A percentile compares a stretch with the other conserved stretches of the same genome.
Evolutionary conservation across 2,888 invertebrate genomes (phyloP).

Genomic region (Dusona sp.): DNA sequence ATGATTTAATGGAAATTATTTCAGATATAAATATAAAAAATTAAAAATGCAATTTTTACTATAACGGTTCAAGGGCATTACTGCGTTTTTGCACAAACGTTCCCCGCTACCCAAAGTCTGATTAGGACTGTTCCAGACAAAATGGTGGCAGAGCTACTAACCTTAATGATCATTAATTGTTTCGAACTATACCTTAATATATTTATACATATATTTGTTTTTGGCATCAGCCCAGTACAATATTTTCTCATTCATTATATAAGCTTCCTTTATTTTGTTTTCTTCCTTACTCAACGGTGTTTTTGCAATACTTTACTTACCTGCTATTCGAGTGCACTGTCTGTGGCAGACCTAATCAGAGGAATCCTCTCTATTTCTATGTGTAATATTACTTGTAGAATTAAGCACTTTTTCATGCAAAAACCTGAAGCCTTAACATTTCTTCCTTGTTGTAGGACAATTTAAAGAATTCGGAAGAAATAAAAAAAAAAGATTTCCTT

Average conservation of each 20-base stretch:
- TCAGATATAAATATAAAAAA: not conserved
- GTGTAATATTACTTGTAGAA: conserved; percentile 11
- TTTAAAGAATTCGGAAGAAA: not conserved
- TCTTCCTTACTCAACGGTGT: conserved; percentile 13
- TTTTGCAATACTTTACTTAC: conserved; percentile 49
- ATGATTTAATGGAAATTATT: not conserved
- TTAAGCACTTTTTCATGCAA: conserved; percentile 8
- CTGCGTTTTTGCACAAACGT: conserved; percentile 79
- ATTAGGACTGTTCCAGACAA: conserved; percentile 85
- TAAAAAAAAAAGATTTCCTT: no score
- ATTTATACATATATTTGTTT: not conserved
- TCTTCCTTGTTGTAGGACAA: not conserved
- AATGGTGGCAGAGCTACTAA: conserved; percentile 77
- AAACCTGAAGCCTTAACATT: not conserved
- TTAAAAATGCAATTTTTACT: not conserved
- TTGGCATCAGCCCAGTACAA: conserved; percentile 51
- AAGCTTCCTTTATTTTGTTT: conserved; percentile 43
- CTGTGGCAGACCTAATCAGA: conserved; percentile 84
- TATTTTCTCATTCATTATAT: conserved; percentile 55
- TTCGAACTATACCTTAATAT: conserved; percentile 23
- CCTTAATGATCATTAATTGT: conserved; percentile 45
- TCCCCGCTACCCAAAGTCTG: conserved; percentile 82
- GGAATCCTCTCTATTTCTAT: conserved; percentile 74
- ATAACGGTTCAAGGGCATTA: conserved; percentile 72
- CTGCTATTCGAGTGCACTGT: conserved; percentile 74